Percentiles rank a stretch among this genome's conserved stretches.
phyloP scores from a whole-genome alignment of 2,113 vertebrate species.

The Nematolebias whitei region DNA sequence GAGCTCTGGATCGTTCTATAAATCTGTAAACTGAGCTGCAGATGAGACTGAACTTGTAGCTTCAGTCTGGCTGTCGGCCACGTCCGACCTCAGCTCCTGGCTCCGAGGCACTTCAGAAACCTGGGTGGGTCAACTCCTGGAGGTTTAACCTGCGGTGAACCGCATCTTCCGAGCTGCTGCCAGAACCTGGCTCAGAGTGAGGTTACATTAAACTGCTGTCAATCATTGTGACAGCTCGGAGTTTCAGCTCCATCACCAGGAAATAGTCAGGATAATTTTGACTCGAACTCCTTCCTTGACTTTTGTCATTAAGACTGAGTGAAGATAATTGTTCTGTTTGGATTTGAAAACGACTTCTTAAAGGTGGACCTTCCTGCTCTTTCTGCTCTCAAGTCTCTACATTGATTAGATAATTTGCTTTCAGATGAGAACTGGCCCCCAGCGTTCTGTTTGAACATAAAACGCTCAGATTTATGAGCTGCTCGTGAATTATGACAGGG shows the following conservation, averaged over 20 bases:
- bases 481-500: neutral
- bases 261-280: no score
- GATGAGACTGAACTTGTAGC: neutral
- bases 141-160: neutral
- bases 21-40: neutral
- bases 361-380: no score
- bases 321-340: no score
- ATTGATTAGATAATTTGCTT: neutral
- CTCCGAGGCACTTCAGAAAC: neutral
- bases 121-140: neutral
- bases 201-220: no score
- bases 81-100: neutral
- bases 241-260: no score
- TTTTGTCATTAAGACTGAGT: no score
- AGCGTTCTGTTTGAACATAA: neutral
- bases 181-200: neutral
- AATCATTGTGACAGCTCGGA: no score
- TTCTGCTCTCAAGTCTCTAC: neutral
- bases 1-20: neutral
- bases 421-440: neutral
- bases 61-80: neutral
- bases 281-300: no score
- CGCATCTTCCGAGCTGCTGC: no score
- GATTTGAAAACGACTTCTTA: no score
- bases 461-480: neutral